Base-by-base conservation (phyloP, 2,888 invertebrate genomes). In the Caenorhabditis sinica region DNA sequence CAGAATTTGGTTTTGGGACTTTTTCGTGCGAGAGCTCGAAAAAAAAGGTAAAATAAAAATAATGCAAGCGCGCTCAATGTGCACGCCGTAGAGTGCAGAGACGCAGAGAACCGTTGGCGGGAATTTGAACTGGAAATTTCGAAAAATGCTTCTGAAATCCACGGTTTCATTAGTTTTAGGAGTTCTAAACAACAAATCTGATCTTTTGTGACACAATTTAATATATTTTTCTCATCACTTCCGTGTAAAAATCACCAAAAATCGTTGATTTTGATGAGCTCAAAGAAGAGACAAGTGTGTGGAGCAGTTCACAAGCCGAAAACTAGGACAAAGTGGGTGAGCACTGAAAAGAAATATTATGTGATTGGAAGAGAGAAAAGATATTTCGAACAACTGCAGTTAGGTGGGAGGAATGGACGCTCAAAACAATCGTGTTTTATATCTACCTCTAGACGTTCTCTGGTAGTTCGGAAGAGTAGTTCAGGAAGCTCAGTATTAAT, bases 361-460 rank as follows among this genome's bases (percentile, higher is more conserved):
- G 68, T 58, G 68, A 76, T 76, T 51, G 23, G 60, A 36, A 53
- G 51, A 63, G 60, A 63, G 36, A 36, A 58, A 28, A 80, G 60
- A 60, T 33, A 65, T 49, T 49, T 49, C 20, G 33, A 60, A 61
- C 74, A 73, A 68, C 68, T 73, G 79, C 71, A 65, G 75, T 65
- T 75, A 30, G 56, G 69, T 25, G 23, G 75, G 56, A 66, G 17
- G 43, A 56, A 65, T 65, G 74, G 25, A 63, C 45, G 51, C 68
- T 74, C 61, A 66, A 68, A 77, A 77, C 77, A 77, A 72, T 60
- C 49, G 72, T 71, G 79, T 66, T 80, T 80, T 80, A 80, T 80
- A 74, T 81, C 73, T 53, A 45, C 30, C n/a, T 60, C 40, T 40
- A 40, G 73, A 25, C 23, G 63, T 63, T 63, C 53, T 36, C 9